Base-by-base conservation (phyloP, 2,797 vertebrate genomes). In the Hirundo rustica region DNA sequence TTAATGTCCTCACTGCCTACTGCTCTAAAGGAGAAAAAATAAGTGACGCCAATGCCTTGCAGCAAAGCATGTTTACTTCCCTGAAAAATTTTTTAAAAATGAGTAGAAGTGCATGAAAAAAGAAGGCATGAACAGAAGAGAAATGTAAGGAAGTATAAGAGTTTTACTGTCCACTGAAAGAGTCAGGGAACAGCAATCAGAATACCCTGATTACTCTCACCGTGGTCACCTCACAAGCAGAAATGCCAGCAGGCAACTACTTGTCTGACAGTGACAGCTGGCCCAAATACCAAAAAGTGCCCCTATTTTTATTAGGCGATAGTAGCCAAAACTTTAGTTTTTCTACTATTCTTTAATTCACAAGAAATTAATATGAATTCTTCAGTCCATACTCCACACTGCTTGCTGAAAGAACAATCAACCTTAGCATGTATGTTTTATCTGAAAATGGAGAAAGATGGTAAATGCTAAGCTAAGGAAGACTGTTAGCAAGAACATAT, bases 181-280 rank as follows among this genome's bases (percentile, higher is more conserved):
- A 10, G 47, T 22, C 73, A n/a, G 55, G 51, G 76, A 88, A 72
- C 22, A 78, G 79, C 77, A 70, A 51, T n/a, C 32, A 45, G 60
- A 94, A 53, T 86, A 88, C 57, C 67, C 65, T 20, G 34, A 71
- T 64, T 78, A 79, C 66, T 64, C 55, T 54, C 60, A 85, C 90
- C 64, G 80, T 48, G 14, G 68, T 54, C 57, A 90, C 75, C 66
- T 86, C 75, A 1, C 60, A 85, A 45, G 73, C 80, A 91, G 54
- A 92, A 95, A 96, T 91, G 86, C 40, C 87, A 85, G 77, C 61
- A 48, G 50, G 74, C 88, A 79, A 48, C 57, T 81, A 94, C 92
- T 30, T 96, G 96, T 36, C 16, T 97, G 97, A 97, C 93, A 90
- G 92, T 61, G 94, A 96, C 96, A 97, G 97, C 96, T 95, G 95